Evolutionary conservation across 2,888 invertebrate genomes (phyloP), one percentile per base, ranked within the genome.

Genomic region (Spialia ferax): DNA sequence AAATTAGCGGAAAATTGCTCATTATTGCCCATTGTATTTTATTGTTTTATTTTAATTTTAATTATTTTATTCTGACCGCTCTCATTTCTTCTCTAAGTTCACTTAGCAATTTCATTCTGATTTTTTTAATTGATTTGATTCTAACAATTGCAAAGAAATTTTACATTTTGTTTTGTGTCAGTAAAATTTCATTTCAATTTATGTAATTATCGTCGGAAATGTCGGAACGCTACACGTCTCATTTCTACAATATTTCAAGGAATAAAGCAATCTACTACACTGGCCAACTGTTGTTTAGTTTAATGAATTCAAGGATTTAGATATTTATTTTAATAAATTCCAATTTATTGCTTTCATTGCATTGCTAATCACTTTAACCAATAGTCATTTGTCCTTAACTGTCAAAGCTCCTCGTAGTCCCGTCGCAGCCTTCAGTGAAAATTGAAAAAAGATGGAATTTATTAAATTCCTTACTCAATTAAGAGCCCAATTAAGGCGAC

Each of bases 391-490:
- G 11, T 2, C 48, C 11, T 29, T 29, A 13, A 59, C 18, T 32
- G 45, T 61, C 50, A 61, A n/a, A 48, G 29, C 48, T 15, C 10
- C 48, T 32, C 13, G 22, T 50, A 61, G 32, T 20, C 48, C 32
- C 61, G 29, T 32, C 48, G 29, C 32, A 32, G 29, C 11, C 48
- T 52, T 38, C 7, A 55, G 20, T 26, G 26, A 63, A 63, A 63
- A 63, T 48, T 45, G 56, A 45, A 56, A 55, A 48, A 56, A 63
- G 54, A 63, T 54, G 38, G 52, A 26, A 35, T 61, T 61, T 62
- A 63, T 55, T 63, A 55, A 63, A 63, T 45, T 63, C 52, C 63
- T 63, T 55, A 63, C 45, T 55, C 55, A 54, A 63, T 63, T 63
- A 63, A 54, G 45, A 54, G 29, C 55, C 55, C 63, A 63, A 63